A percentile compares a stretch with the other conserved stretches of the same genome.
Conservation (phyloP, 2,888 invertebrate species). For the Orchesella flavescens region DNA sequence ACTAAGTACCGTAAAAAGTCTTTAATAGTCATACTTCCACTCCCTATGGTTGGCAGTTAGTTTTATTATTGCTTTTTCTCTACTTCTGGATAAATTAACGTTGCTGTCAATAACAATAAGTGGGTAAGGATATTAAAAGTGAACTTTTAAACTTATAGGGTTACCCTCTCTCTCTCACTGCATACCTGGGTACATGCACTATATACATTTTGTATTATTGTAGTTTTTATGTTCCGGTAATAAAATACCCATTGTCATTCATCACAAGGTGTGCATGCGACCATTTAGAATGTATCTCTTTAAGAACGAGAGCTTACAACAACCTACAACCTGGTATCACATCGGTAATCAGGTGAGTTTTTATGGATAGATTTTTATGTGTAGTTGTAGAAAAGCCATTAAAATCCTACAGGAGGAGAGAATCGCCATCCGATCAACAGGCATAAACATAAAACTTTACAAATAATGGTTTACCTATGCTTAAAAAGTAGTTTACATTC, state of each 20-base stretch:
- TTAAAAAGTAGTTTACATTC: conserved; percentile 16
- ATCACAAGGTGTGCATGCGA: conserved; percentile 57
- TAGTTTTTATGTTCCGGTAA: conserved; percentile 60
- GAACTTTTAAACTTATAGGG: background rate
- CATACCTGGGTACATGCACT: too few species aligned
- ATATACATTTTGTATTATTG: background rate
- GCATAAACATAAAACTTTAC: conserved; percentile 40
- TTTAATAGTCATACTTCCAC: background rate
- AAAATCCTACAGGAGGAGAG: conserved; percentile 29
- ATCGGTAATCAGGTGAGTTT: conserved; percentile 38
- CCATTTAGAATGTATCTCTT: conserved; percentile 46
- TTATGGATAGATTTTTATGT: conserved; percentile 37
- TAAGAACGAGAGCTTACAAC: conserved; percentile 4
- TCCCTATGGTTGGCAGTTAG: background rate
- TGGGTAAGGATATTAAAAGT: conserved; percentile 5
- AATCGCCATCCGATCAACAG: conserved; percentile 47
- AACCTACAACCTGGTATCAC: conserved; percentile 37
- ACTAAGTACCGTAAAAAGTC: too few species aligned
- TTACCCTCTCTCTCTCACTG: too few species aligned
- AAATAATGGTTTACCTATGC: conserved; percentile 47
- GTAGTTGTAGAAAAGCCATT: conserved; percentile 30
- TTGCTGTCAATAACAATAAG: background rate
- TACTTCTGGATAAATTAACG: conserved; percentile 15
- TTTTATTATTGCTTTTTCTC: background rate
- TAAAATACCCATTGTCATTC: conserved; percentile 61